Evolutionary conservation across 1,140 invertebrate species (phyloP).

Genomic region (Tyrophagus putrescentiae): DNA sequence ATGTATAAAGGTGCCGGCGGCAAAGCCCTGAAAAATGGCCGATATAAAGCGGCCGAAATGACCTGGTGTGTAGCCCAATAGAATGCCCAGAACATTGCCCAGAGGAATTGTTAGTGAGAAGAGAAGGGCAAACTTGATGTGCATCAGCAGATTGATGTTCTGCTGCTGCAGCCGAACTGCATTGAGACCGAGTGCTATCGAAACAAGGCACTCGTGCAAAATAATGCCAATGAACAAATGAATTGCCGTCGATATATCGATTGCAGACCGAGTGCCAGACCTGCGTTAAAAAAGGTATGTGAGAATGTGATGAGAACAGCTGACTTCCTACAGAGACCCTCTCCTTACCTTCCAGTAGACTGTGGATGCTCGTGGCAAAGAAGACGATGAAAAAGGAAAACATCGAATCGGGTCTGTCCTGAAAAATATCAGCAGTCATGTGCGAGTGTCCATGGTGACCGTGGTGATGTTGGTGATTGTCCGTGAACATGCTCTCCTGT

Average conservation of each 20-base stretch:
- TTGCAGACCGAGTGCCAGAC: slow-evolving; percentile 36
- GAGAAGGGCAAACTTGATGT: slow-evolving; percentile 30
- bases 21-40: slow-evolving; percentile 34
- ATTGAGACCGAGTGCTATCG: slow-evolving; percentile 35
- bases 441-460: slow-evolving; percentile 15
- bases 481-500: neutral
- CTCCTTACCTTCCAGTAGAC: slow-evolving; percentile 32
- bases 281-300: slow-evolving; percentile 22
- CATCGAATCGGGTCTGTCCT: slow-evolving; percentile 27
- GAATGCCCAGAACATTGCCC: slow-evolving; percentile 34
- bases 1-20: slow-evolving; percentile 36
- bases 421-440: slow-evolving; percentile 16
- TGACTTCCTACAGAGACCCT: neutral
- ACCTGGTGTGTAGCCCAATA: slow-evolving; percentile 29
- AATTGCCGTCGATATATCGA: slow-evolving; percentile 29
- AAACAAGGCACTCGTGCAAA: slow-evolving; percentile 35
- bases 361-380: slow-evolving; percentile 35
- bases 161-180: slow-evolving; percentile 28
- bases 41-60: slow-evolving; percentile 27
- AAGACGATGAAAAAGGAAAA: slow-evolving; percentile 33
- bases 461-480: slow-evolving; percentile 8
- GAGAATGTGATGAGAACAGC: neutral
- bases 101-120: slow-evolving; percentile 33
- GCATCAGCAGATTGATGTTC: slow-evolving; percentile 26
- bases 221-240: slow-evolving; percentile 35